These are phyloP conservation scores for Drosophila busckii DNA, from an alignment of 1,140 invertebrate genomes.

Conservation along the genomic window DNA sequence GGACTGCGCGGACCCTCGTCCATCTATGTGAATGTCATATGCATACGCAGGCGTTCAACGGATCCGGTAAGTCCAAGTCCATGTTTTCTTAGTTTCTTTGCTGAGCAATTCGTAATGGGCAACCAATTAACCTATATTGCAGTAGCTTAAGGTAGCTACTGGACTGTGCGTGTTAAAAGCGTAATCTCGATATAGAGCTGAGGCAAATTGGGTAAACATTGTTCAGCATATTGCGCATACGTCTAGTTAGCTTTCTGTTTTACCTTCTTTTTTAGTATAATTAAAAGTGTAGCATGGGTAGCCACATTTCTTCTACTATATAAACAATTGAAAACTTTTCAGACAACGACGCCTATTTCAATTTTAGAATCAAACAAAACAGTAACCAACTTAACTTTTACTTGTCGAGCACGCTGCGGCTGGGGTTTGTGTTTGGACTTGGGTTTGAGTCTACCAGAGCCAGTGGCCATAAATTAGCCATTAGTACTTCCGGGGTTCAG, in stretches of 20 bases:
- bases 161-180: conserved; percentile 25
- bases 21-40: conserved; percentile 91
- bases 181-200: conserved; percentile 9
- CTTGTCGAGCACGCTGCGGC: conserved; percentile 1
- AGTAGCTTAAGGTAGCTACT: not conserved
- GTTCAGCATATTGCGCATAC: conserved; percentile 35
- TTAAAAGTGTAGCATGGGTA: no score
- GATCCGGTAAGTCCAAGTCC: conserved; percentile 84
- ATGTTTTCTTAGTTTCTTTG: no score
- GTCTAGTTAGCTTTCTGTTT: no score
- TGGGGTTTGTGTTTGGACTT: conserved; percentile 41
- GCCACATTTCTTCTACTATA: conserved; percentile 56
- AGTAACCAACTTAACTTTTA: conserved; percentile 32
- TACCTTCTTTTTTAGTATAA: no score
- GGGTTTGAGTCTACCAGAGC: conserved; percentile 22
- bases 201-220: conserved; percentile 40
- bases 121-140: conserved; percentile 68
- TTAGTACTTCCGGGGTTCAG: conserved; percentile 58
- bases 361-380: conserved; percentile 68
- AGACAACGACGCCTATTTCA: conserved; percentile 69
- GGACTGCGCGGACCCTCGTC: conserved; percentile 89
- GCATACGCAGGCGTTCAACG: conserved; percentile 87
- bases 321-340: conserved; percentile 73
- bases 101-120: conserved; percentile 32
- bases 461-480: conserved; percentile 73